Evolutionary conservation across 1,140 invertebrate species (phyloP), one percentile per base, ranked within the genome.

Genomic region (Neelides sp.): DNA sequence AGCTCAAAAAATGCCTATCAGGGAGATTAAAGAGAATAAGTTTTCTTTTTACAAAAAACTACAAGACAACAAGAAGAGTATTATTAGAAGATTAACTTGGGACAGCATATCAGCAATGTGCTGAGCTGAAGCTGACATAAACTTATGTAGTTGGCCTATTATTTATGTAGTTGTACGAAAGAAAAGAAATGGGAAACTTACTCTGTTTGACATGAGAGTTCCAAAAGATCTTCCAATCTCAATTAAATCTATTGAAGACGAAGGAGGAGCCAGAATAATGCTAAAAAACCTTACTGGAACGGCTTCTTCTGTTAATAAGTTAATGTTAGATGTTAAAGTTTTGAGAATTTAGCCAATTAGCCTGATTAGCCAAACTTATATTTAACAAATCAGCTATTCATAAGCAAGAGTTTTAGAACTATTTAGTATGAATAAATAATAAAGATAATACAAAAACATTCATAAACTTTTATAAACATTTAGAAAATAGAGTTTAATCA

Each of bases 211-310:
- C 91, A 97, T 95, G 3, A 98, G 73, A 0, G 94, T 94, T 10
- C 90, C 88, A 50, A 97, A 91, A 3, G 89, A 89, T 39, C 93
- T 75, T 65, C 93, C 93, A 51, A 97, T 83, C 73, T 97, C 92
- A 68, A 94, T 88, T 68, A 93, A 95, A 66, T 95, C 89, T 50
- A 94, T 73, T 49, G 85, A 82, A 3, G 79, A 75, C 46, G 78
- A 76, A 13, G 72, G 73, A 0, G 93, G 92, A 0, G 91, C 91
- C 35, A 97, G 70, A 1, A 96, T 70, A 10, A 94, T 82, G 63
- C 95, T 95, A 70, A 98, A 77, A 64, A 97, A 97, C 40, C 92
- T 73, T 4, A 93, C 84, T 0, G 92, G 92, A 51, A 96, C 82
- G 0, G 83, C n/a, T n/a, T n/a, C n/a, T n/a, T n/a, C n/a, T n/a